These are phyloP conservation scores for Sebastes minor DNA, from an alignment of 2,797 vertebrate genomes.

Conservation along the genomic window DNA sequence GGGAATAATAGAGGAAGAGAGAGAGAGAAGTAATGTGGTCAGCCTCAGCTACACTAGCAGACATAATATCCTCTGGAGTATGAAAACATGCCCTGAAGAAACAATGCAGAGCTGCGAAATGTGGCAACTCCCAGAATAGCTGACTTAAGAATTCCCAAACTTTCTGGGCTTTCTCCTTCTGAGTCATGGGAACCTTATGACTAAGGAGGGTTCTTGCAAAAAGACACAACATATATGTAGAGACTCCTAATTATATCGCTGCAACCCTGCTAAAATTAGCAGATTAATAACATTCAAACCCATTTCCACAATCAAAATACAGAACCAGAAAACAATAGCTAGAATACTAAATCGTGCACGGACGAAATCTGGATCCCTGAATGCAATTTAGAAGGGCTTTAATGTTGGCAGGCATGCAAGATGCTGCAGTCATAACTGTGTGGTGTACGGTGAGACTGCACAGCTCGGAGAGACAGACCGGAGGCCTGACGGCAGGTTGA, in stretches of 20 bases:
- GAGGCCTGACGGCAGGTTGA: neutral
- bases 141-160: conserved; percentile 25
- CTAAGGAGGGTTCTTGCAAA: neutral
- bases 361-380: neutral
- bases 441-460: neutral
- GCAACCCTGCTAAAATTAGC: neutral
- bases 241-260: neutral
- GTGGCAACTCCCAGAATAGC: conserved; percentile 36
- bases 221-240: neutral
- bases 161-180: neutral
- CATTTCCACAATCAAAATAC: neutral
- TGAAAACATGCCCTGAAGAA: conserved; percentile 44
- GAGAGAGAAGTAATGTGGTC: neutral
- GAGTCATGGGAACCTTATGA: neutral
- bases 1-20: neutral
- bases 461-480: neutral
- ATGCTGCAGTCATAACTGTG: neutral
- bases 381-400: neutral
- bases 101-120: conserved; percentile 35
- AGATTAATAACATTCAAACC: neutral
- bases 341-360: neutral
- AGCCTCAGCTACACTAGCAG: neutral
- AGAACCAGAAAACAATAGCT: neutral
- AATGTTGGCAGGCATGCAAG: neutral
- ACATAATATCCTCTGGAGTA: conserved; percentile 48